Base-by-base conservation (phyloP, 2,888 invertebrate species). In the Campopleginae sp. region DNA sequence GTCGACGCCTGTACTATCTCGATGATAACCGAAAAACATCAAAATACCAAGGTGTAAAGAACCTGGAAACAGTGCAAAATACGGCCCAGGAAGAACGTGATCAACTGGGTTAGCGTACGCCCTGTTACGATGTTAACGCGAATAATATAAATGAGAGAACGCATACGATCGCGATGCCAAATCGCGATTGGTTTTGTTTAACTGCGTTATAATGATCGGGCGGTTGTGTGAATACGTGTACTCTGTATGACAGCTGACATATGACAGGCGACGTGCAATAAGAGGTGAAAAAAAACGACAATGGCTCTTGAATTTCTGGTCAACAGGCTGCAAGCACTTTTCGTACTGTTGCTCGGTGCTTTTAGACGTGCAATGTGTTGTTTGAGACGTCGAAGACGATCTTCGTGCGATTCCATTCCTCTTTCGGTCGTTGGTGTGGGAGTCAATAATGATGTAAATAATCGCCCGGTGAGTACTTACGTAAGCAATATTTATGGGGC, bases 291-390 rank as follows among this genome's bases (percentile, higher is more conserved):
- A 58, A 77, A 5, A 48, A 79, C 68, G 42, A 85, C 84, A 72
- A 94, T 94, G 94, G 94, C 94, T 86, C 88, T 95, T 75, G 94
- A 94, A 89, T 93, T 94, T 89, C 84, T 94, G 86, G 88, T 94
- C 78, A 94, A 94, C 88, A 95, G 95, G 90, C 88, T 96, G 0
- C 96, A 95, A 92, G 94, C 95, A 68, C 91, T 96, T 58, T 87
- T 96, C 58, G 91, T 96, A 54, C 90, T 95, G 82, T 90, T 96
- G 44, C 89, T 96, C 38, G 95, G 95, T 51, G 89, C 95, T 42
- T 94, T 95, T 85, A 94, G 95, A 78, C 94, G 95, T 38, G 96
- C 96, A 1, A 92, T 96, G 89, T 96, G 96, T 89, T 96, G 96
- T 89, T 95, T 96, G 86, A 94, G 95, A 78, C 94, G 95, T 82